Evolutionary conservation across 2,888 invertebrate genomes (phyloP), one percentile per base, ranked within the genome.

Genomic region (Isotomurus palustris): DNA sequence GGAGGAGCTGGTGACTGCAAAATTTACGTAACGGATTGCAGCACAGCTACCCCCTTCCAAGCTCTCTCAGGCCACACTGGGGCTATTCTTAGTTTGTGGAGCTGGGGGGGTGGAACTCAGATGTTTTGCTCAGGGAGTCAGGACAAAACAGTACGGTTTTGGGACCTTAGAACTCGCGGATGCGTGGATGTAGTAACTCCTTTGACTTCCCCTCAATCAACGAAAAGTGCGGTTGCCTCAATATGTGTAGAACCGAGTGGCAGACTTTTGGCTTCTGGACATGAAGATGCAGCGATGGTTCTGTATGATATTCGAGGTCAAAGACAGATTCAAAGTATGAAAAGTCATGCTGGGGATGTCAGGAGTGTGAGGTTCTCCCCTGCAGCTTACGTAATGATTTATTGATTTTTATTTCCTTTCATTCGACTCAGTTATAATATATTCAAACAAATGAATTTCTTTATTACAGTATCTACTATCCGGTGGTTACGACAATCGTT

Each of bases 1-100:
- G 97, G 94, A 12, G 99, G 99, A 10, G 97, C 97, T 21, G 99
- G 99, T 0, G 95, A 97, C 76, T 97, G 96, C 78, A 94, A 94
- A 78, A 91, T 97, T 73, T 94, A 95, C 76, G 91, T 97, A 53
- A 96, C 97, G 0, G 99, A 99, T 77, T 97, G 96, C 75, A 87
- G 87, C 54, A 94, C 93, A 0, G 93, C 93, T 14, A 91, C 91
- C 67, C 88, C 94, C 3, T 91, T 94, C 78, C 84, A 80, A 78
- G 88, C 92, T 10, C 81, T 96, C 65, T 86, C 87, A 72, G 97
- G 97, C 25, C 97, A 99, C 76, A 87, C 91, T 36, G 94, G 95
- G 17, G 94, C 93, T 74, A 89, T 97, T 64, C 81, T 95, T 56
- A 87, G 94, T 0, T 79, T 99, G 53, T 94, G 92, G 78, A 92